Conservation (phyloP, 2,888 invertebrate species). For the Campoplex nolae region DNA sequence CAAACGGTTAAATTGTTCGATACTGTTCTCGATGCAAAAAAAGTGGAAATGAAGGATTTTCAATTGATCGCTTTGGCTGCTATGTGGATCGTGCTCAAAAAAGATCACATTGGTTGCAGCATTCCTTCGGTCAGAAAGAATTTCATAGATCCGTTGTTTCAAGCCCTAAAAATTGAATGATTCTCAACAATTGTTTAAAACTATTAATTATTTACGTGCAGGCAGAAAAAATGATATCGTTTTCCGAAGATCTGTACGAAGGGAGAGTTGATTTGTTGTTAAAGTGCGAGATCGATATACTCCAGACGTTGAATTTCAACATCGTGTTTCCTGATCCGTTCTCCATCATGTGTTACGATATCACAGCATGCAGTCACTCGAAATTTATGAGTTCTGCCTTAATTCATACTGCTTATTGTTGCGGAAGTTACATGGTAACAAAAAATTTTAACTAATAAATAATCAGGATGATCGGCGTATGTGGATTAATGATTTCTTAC, state of each 20-base stretch:
- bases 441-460: neutral
- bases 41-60: conserved; percentile 62
- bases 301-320: conserved; percentile 74
- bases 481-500: neutral
- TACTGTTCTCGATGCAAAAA: conserved; percentile 71
- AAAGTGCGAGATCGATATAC: conserved; percentile 73
- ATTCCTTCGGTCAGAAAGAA: conserved; percentile 69
- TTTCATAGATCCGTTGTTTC: neutral
- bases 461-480: neutral
- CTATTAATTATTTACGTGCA: conserved; percentile 39
- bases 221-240: conserved; percentile 72
- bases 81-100: conserved; percentile 78
- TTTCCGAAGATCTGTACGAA: conserved; percentile 70
- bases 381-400: conserved; percentile 37
- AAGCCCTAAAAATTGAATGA: neutral
- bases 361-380: conserved; percentile 54
- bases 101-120: conserved; percentile 66
- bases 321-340: conserved; percentile 76
- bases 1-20: conserved; percentile 78
- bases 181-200: neutral
- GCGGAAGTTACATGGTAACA: conserved; percentile 76
- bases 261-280: conserved; percentile 66
- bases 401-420: conserved; percentile 67
- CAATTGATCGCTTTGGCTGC: conserved; percentile 75
- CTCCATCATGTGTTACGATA: conserved; percentile 71